Base-by-base conservation (phyloP, 2,888 invertebrate genomes). In the Dryocosmus kuriphilus region DNA sequence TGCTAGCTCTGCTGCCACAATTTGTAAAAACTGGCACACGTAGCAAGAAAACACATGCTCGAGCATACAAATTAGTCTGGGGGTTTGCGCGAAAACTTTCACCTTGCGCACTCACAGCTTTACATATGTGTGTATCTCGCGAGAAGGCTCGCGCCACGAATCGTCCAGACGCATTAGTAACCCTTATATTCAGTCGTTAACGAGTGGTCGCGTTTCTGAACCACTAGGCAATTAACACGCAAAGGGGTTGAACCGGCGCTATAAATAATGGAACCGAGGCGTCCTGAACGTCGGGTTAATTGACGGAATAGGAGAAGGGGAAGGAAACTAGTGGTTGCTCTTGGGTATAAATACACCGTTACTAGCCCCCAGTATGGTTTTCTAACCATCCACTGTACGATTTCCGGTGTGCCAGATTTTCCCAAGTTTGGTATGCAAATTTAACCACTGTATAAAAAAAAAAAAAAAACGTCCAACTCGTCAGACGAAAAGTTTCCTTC, bases 161-260 rank as follows among this genome's bases (percentile, higher is more conserved):
- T 80, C 79, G 78, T 24, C 67, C 63, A 57, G 71, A 67, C 61
- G 61, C 78, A 78, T 76, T 80, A 80, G 74, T 77, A 79, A 81
- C 75, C 77, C 80, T 83, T 81, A 79, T 79, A 79, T 81, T 79
- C 75, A 76, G 77, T 83, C 81, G 81, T 83, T 83, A 83, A 83
- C 77, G 80, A 83, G 79, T 82, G 80, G 80, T 83, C 80, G 80
- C 77, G 79, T 77, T 73, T 51, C 63, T 77, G 80, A 65, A 27
- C 60, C 60, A 60, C 51, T 55, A 27, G 80, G 80, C 80, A 83
- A 83, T 81, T 81, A 81, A 80, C 79, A 79, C 77, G 65, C 77
- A 78, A 81, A 78, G 79, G 78, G 80, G 77, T 81, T 80, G 77
- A 78, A 77, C 80, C 80, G 63, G 75, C 76, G 81, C 81, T 80